Evolutionary conservation across 2,797 vertebrate species (phyloP).

Genomic region (Enteromius argenteus): DNA sequence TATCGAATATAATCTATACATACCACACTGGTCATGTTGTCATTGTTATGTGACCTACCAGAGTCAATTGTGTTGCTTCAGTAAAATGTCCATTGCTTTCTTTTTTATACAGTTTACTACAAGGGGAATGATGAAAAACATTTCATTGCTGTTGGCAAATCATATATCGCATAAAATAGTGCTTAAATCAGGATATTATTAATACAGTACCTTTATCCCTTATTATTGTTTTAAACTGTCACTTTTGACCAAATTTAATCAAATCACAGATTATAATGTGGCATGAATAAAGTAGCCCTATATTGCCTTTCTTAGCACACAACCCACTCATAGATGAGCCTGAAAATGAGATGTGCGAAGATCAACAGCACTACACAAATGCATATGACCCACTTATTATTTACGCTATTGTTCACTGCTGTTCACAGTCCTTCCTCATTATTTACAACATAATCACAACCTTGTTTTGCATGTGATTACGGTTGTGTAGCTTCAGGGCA

Average conservation of each 20-base stretch:
- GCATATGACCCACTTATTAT: slow-evolving; percentile 15
- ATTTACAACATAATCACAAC: slow-evolving; percentile 17
- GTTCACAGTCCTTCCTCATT: slow-evolving; percentile 33
- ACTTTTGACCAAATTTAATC: background rate
- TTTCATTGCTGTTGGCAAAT: background rate
- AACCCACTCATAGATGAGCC: slow-evolving; percentile 3
- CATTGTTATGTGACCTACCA: background rate
- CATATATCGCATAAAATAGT: background rate
- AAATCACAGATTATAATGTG: background rate
- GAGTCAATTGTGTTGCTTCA: background rate
- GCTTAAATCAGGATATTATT: too few species aligned
- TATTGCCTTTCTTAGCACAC: background rate
- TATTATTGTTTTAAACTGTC: background rate
- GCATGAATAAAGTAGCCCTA: background rate
- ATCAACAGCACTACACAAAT: slow-evolving; percentile 10
- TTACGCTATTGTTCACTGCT: background rate
- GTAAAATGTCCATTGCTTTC: background rate
- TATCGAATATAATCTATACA: background rate
- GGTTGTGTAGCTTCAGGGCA: slow-evolving; percentile 3
- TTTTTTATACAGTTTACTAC: background rate
- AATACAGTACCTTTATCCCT: background rate
- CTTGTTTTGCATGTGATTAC: slow-evolving; percentile 43
- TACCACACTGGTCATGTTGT: background rate
- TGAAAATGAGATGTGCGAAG: slow-evolving; percentile 5
- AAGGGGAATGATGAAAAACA: background rate